Conservation (phyloP, 2,113 vertebrate species). For the Malurus elegans region DNA sequence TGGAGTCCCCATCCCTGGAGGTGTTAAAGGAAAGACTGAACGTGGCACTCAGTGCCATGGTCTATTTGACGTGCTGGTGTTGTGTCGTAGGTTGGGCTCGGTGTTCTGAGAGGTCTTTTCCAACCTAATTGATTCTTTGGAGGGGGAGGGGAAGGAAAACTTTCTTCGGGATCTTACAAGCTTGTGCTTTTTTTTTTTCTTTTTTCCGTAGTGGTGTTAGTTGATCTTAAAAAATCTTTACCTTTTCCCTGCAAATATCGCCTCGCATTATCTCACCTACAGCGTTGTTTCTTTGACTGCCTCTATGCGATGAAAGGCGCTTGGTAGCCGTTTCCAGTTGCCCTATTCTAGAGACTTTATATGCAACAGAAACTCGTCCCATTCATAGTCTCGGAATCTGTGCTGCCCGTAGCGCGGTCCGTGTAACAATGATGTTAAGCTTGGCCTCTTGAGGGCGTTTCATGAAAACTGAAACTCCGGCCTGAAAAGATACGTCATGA, state of each 20-base stretch:
- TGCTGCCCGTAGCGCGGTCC: background rate
- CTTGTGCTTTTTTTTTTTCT: background rate
- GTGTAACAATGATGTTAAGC: background rate
- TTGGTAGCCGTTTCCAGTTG: accelerated
- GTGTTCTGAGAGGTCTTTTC: background rate
- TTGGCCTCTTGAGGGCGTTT: constrained; percentile 54
- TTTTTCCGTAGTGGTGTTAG: accelerated
- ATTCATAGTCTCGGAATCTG: background rate
- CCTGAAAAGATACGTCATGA: background rate
- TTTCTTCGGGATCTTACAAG: background rate
- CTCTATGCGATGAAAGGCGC: accelerated
- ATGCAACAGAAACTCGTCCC: background rate
- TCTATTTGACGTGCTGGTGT: background rate
- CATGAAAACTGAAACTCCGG: background rate
- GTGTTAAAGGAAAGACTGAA: background rate
- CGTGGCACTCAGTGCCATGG: background rate
- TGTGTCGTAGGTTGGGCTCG: background rate
- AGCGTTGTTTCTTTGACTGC: accelerated
- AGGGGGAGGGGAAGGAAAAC: background rate
- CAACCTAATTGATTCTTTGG: background rate
- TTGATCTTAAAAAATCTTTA: accelerated
- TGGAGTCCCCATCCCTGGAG: background rate
- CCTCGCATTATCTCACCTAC: accelerated
- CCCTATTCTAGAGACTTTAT: accelerated
- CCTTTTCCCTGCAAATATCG: background rate